Conservation (phyloP, 2,797 vertebrate genomes). For the Gymnoscopelus braueri region DNA sequence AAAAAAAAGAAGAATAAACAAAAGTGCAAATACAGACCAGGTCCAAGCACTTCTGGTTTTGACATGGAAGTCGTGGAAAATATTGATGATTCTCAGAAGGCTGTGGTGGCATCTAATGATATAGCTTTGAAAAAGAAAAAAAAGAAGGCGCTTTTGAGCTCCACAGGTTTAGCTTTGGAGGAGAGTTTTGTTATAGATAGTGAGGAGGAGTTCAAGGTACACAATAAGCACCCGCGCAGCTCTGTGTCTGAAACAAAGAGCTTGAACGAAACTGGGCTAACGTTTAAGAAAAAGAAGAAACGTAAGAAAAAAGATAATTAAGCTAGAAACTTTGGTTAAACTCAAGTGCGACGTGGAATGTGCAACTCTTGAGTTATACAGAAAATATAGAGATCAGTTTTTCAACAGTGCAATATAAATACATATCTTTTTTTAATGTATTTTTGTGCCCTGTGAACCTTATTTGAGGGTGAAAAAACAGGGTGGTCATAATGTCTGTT, state of each 20-base stretch:
- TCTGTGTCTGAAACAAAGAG: not conserved
- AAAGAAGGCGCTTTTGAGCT: conserved; percentile 31
- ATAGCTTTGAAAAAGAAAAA: conserved; percentile 36
- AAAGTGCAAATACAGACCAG: not conserved
- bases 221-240: not conserved
- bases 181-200: not conserved
- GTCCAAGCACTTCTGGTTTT: not conserved
- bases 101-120: not conserved
- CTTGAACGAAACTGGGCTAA: not conserved
- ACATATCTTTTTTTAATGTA: too few species aligned
- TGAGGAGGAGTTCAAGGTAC: conserved; percentile 6
- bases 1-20: not conserved
- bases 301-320: not conserved
- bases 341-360: too few species aligned
- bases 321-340: not conserved
- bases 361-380: too few species aligned
- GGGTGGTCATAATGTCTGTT: too few species aligned
- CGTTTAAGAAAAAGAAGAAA: conserved; percentile 35
- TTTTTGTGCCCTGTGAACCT: too few species aligned
- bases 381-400: too few species aligned
- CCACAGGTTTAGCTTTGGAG: not conserved
- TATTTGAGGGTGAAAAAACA: too few species aligned
- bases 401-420: too few species aligned
- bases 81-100: not conserved
- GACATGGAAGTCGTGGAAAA: conserved; percentile 33